A percentile compares a stretch with the other conserved stretches of the same genome.
These are phyloP conservation scores for Ephestia elutella DNA, from an alignment of 1,140 invertebrate species.

Conservation along the genomic window DNA sequence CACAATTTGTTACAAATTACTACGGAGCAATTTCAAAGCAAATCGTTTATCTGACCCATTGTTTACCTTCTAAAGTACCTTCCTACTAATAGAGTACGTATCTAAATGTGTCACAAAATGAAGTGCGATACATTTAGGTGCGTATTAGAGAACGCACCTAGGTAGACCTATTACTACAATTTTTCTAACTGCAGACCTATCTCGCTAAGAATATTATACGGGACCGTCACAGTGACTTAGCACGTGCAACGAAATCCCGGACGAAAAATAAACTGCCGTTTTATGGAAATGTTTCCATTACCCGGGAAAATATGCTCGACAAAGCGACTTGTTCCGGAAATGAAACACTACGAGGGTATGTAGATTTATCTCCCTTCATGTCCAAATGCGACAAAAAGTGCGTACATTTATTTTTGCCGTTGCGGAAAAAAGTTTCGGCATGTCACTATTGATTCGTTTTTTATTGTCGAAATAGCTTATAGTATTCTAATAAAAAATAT, in stretches of 20 bases:
- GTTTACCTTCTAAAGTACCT: too few relatives aligned
- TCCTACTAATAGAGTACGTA: too few relatives aligned
- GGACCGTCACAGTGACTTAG: constrained; percentile 18
- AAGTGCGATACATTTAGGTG: too few relatives aligned
- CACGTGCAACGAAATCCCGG: constrained; percentile 50
- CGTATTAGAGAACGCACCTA: too few relatives aligned
- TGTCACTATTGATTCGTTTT: not conserved
- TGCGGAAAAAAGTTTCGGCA: not conserved
- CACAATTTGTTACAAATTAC: too few relatives aligned
- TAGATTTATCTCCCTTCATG: constrained; percentile 50
- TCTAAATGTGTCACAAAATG: too few relatives aligned
- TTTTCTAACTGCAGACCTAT: too few relatives aligned
- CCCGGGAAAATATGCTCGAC: constrained; percentile 56
- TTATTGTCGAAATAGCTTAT: constrained; percentile 2
- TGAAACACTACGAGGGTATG: constrained; percentile 46
- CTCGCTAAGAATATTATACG: not conserved
- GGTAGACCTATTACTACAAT: too few relatives aligned
- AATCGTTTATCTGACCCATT: too few relatives aligned
- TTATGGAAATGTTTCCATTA: constrained; percentile 65
- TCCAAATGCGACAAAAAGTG: constrained; percentile 11
- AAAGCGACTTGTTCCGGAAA: constrained; percentile 70
- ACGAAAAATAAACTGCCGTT: constrained; percentile 57
- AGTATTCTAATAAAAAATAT: not conserved
- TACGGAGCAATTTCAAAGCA: too few relatives aligned
- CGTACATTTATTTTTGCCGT: constrained; percentile 3